Percentiles rank a stretch among this genome's conserved stretches.
These are phyloP conservation scores for Drosophila grimshawi DNA, from an alignment of 1,140 invertebrate species.

Conservation along the genomic window DNA sequence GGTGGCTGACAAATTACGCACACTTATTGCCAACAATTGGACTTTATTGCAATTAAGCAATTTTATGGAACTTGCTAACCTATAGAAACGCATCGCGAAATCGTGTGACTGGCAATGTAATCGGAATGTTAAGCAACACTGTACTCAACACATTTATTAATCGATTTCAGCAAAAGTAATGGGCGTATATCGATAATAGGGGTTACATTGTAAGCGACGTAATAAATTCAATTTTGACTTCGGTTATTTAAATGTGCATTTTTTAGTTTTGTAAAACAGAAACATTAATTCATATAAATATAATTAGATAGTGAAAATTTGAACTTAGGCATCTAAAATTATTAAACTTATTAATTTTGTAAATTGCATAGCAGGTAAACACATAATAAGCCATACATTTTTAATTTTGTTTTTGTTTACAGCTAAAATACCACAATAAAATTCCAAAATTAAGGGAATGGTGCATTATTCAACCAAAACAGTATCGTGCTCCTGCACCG, in stretches of 20 bases:
- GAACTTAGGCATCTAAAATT: conserved; percentile 50
- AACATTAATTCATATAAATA: conserved; percentile 48
- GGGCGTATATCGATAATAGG: not conserved
- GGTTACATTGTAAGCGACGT: not conserved
- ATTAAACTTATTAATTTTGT: conserved; percentile 54
- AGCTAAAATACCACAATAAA: conserved; percentile 59
- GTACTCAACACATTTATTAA: not conserved
- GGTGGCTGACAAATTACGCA: conserved; percentile 40
- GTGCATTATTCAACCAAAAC: conserved; percentile 86
- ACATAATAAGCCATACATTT: conserved; percentile 20
- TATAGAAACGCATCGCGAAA: conserved; percentile 47
- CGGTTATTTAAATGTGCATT: conserved; percentile 30
- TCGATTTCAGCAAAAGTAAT: not conserved
- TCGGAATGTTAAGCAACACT: not conserved
- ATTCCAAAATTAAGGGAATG: conserved; percentile 32
- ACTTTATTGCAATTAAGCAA: conserved; percentile 45
- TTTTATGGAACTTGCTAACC: conserved; percentile 47
- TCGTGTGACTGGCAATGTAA: conserved; percentile 32
- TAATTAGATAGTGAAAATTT: conserved; percentile 42
- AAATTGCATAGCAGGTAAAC: conserved; percentile 20
- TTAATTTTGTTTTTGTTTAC: conserved; percentile 27
- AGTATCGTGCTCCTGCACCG: conserved; percentile 92
- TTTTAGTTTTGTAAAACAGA: conserved; percentile 58
- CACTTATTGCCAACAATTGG: conserved; percentile 13
- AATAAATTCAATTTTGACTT: not conserved